Conservation (phyloP, 2,797 vertebrate species). For the Danio jaintianensis region DNA sequence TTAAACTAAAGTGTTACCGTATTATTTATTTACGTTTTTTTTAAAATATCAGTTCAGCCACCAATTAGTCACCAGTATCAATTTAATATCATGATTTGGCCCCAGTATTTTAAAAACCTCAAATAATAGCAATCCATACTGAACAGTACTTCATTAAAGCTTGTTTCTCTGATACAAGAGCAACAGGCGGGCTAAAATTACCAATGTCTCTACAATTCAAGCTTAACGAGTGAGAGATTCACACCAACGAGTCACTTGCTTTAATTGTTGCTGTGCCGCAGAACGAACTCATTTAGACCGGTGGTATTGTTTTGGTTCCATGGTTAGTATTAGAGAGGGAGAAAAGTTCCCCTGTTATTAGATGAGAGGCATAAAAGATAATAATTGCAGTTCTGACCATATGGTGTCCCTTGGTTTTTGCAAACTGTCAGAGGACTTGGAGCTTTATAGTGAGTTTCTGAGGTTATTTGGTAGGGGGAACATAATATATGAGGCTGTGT, state of each 20-base stretch:
- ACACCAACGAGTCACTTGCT: slow-evolving; percentile 26
- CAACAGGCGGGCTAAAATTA: slow-evolving; percentile 15
- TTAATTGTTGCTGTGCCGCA: slow-evolving; percentile 11
- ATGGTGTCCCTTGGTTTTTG: slow-evolving; percentile 6
- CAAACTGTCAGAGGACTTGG: not conserved
- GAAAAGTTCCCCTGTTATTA: not conserved
- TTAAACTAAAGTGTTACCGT: no score
- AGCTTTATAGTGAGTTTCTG: not conserved
- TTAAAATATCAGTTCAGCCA: no score
- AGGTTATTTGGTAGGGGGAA: not conserved
- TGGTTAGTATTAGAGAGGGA: not conserved
- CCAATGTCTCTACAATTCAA: slow-evolving; percentile 5
- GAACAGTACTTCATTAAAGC: slow-evolving; percentile 40
- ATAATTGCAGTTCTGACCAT: slow-evolving; percentile 22
- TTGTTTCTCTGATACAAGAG: slow-evolving; percentile 7
- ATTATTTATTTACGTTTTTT: no score
- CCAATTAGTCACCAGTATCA: no score
- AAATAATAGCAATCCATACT: not conserved
- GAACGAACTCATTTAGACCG: not conserved
- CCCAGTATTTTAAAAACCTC: not conserved
- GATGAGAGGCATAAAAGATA: slow-evolving; percentile 14
- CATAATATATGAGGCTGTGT: not conserved
- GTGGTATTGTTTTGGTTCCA: not conserved
- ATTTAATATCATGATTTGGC: no score
- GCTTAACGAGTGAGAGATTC: slow-evolving; percentile 38